phyloP scores from a whole-genome alignment of 2,888 invertebrate species.

The Idaea biselata region DNA sequence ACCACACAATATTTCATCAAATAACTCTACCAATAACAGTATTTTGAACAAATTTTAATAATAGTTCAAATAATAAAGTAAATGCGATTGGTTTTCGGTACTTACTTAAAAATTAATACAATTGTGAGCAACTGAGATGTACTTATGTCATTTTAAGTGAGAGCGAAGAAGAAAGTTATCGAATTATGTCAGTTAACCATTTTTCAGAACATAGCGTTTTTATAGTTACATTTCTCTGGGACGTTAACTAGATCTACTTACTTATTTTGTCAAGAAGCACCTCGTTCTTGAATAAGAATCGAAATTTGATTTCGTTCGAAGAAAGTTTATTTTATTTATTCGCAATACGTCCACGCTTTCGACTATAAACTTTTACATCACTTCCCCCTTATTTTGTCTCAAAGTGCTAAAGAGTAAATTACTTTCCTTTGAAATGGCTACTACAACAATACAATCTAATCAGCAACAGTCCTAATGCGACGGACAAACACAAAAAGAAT shows the following conservation, averaged over 20 bases:
- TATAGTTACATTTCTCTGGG: too few species aligned
- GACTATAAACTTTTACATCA: conserved; percentile 26
- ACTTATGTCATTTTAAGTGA: too few species aligned
- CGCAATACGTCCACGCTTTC: conserved; percentile 15
- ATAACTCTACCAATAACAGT: too few species aligned
- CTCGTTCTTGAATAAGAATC: background rate
- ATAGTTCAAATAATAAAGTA: too few species aligned
- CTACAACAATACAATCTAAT: conserved; percentile 51
- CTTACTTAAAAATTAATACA: too few species aligned
- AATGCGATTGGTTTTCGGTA: too few species aligned
- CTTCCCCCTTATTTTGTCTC: conserved; percentile 29
- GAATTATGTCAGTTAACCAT: too few species aligned
- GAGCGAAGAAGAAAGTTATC: too few species aligned
- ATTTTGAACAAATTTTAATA: too few species aligned
- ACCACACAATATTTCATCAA: too few species aligned
- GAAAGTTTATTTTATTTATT: conserved; percentile 1
- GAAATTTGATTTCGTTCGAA: background rate
- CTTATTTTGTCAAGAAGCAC: background rate
- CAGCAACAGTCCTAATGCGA: conserved; percentile 45
- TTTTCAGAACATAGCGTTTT: too few species aligned
- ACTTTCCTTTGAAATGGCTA: conserved; percentile 37
- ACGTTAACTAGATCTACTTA: background rate
- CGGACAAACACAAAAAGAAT: conserved; percentile 42
- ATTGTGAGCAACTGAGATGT: too few species aligned
- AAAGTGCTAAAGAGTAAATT: conserved; percentile 43